A percentile compares a stretch with the other conserved stretches of the same genome.
These are phyloP conservation scores for Luscinia megarhynchos DNA, from an alignment of 2,797 vertebrate genomes.

Conservation along the genomic window DNA sequence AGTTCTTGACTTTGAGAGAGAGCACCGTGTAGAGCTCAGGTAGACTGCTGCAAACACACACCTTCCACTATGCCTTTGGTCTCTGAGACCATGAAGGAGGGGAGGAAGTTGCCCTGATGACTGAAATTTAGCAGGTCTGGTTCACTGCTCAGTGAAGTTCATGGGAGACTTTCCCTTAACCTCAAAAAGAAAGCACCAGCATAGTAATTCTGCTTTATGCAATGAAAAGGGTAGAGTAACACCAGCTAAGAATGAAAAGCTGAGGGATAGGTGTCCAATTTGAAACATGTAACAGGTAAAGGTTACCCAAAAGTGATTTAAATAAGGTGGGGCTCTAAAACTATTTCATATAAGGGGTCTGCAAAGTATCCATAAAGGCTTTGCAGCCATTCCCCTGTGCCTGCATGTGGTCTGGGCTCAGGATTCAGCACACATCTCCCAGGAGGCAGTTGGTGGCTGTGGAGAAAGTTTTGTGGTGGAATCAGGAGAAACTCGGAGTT, in stretches of 20 bases:
- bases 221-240: not conserved
- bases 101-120: not conserved
- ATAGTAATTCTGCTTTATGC: not conserved
- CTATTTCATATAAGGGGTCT: not conserved
- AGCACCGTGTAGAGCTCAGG: not conserved
- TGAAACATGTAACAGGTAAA: not conserved
- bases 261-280: not conserved
- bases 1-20: not conserved
- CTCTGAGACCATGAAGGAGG: not conserved
- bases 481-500: not conserved
- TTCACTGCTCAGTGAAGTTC: not conserved
- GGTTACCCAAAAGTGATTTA: not conserved
- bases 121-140: not conserved
- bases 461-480: not conserved
- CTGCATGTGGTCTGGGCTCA: not conserved
- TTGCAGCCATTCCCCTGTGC: not conserved
- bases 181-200: not conserved
- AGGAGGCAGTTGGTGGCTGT: not conserved
- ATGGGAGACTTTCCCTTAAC: not conserved
- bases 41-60: not conserved
- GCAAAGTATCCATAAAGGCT: not conserved
- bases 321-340: not conserved
- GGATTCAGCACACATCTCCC: rapidly evolving
- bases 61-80: not conserved
- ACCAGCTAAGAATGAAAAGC: not conserved